Conservation (phyloP, 1,140 invertebrate species). For the Harpegnathos saltator region DNA sequence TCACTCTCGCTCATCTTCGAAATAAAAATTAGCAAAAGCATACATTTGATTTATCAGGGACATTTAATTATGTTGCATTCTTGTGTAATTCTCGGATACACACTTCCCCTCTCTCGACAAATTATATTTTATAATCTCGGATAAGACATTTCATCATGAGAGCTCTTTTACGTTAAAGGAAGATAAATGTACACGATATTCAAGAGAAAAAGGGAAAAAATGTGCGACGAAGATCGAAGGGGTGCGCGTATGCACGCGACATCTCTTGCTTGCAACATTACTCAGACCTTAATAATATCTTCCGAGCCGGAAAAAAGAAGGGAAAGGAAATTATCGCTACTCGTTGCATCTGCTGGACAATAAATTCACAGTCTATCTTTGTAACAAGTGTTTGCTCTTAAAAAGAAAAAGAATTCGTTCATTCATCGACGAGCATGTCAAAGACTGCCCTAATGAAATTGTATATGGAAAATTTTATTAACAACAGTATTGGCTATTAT, state of each 20-base stretch:
- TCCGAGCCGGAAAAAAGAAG: slow-evolving; percentile 2
- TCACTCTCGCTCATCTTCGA: too few relatives aligned
- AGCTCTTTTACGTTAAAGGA: neutral
- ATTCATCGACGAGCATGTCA: slow-evolving; percentile 57
- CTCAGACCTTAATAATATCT: slow-evolving; percentile 27
- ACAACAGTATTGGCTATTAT: slow-evolving; percentile 2
- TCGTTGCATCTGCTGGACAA: slow-evolving; percentile 52
- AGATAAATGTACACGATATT: neutral
- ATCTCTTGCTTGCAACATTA: neutral
- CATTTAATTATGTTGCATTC: neutral
- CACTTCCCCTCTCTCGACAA: too few relatives aligned
- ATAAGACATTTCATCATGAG: neutral
- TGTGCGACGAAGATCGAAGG: neutral
- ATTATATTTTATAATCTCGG: neutral
- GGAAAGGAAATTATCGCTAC: slow-evolving; percentile 58
- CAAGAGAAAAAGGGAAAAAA: neutral
- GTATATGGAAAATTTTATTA: slow-evolving; percentile 66
- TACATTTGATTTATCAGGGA: slow-evolving; percentile 28
- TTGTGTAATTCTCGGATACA: too few relatives aligned
- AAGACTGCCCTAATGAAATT: neutral
- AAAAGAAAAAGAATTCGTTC: slow-evolving; percentile 63
- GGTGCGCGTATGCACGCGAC: neutral
- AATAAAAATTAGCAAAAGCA: neutral
- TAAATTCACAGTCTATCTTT: slow-evolving; percentile 61
- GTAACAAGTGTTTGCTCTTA: slow-evolving; percentile 52